Conservation (phyloP, 2,888 invertebrate species). For the Drosophila gaucha region DNA sequence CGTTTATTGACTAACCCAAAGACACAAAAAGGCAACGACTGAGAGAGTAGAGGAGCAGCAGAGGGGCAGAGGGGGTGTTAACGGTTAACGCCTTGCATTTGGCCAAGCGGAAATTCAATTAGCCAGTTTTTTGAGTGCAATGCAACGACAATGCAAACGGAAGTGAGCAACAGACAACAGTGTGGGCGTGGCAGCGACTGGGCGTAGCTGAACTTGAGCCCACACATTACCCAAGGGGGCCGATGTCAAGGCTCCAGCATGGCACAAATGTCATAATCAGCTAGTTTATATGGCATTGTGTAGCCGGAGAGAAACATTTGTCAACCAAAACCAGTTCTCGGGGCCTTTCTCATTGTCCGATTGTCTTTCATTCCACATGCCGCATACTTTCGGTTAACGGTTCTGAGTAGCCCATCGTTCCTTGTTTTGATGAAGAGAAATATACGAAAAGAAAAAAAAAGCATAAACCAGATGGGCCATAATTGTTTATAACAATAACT, state of each 20-base stretch:
- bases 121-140: constrained; percentile 48
- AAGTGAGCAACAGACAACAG: constrained; percentile 43
- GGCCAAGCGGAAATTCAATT: constrained; percentile 76
- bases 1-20: constrained; percentile 48
- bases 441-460: background rate
- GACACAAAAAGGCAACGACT: constrained; percentile 27
- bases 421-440: background rate
- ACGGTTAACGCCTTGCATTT: constrained; percentile 48
- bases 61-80: background rate
- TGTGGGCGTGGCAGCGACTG: constrained; percentile 17
- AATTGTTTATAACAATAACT: constrained; percentile 70
- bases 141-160: constrained; percentile 56
- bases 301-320: constrained; percentile 63
- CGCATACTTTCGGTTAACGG: constrained; percentile 49
- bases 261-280: constrained; percentile 42
- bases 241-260: constrained; percentile 60
- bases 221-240: constrained; percentile 18
- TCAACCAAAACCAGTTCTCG: constrained; percentile 62
- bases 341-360: constrained; percentile 10
- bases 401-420: no score
- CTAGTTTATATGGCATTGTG: constrained; percentile 24
- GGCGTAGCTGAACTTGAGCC: constrained; percentile 54
- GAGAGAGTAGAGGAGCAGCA: no score
- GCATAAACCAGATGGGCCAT: constrained; percentile 57
- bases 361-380: background rate